Evolutionary conservation across 2,113 vertebrate species (phyloP).

Genomic region (Pluvialis apricaria): DNA sequence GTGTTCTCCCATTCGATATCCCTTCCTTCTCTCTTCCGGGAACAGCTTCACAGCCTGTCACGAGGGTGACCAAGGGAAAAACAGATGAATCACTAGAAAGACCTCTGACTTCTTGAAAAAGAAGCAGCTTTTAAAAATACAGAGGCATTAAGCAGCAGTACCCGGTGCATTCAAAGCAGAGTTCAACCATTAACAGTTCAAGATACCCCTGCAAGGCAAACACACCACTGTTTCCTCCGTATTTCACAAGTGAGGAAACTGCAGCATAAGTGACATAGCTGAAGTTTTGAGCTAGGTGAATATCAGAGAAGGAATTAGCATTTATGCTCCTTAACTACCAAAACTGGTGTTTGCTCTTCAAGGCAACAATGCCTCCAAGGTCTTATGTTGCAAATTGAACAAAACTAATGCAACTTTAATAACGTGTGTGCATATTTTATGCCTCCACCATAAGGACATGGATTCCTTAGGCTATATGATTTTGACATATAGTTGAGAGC

Average conservation of each 20-base stretch:
- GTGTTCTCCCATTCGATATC: background rate
- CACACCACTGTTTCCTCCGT: background rate
- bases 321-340: background rate
- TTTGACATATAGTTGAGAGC: background rate
- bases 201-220: background rate
- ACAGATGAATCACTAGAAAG: background rate
- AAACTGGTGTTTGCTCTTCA: conserved; percentile 3
- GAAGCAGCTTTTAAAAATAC: background rate
- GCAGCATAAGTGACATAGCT: background rate
- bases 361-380: conserved; percentile 29
- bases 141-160: background rate
- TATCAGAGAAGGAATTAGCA: background rate
- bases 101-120: background rate
- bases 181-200: background rate
- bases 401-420: conserved; percentile 57
- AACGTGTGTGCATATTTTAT: conserved; percentile 52
- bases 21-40: background rate
- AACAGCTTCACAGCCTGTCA: background rate
- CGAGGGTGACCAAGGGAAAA: background rate
- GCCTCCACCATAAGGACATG: background rate
- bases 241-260: background rate
- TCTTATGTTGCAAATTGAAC: conserved; percentile 22
- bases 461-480: conserved; percentile 19
- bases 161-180: background rate
- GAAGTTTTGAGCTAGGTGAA: background rate